Conservation (phyloP, 2,888 invertebrate species). For the Acanthosepion lycidas region DNA sequence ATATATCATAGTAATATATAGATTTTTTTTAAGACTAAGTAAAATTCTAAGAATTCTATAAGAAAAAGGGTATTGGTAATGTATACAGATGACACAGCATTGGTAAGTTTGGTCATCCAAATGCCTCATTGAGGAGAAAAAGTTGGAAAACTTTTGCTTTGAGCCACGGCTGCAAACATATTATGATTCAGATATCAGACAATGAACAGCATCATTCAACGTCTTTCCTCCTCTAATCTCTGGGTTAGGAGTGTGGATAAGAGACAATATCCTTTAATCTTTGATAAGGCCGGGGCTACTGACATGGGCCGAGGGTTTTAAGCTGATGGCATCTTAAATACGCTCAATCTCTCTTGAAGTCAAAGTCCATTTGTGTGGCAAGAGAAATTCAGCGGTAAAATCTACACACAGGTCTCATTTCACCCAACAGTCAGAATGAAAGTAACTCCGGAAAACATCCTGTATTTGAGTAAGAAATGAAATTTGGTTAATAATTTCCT, state of each 20-base stretch:
- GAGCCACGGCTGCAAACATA: background rate
- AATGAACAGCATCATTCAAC: background rate
- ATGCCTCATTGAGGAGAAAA: background rate
- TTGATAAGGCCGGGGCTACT: background rate
- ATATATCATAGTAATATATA: too few species aligned
- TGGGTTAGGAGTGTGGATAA: background rate
- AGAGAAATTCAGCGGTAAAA: background rate
- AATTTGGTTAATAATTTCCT: too few species aligned
- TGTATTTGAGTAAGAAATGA: background rate
- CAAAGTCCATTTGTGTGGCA: background rate
- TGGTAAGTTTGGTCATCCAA: background rate
- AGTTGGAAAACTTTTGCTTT: background rate
- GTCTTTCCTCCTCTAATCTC: background rate
- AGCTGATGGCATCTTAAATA: background rate
- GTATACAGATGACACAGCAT: too few species aligned
- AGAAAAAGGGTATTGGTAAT: too few species aligned
- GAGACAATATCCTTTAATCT: conserved; percentile 22
- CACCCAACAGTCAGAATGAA: background rate
- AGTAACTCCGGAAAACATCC: background rate
- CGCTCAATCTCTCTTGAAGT: background rate
- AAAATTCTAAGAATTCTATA: too few species aligned
- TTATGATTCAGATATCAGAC: background rate
- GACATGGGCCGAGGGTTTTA: background rate
- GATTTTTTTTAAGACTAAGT: too few species aligned
- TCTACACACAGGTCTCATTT: background rate